Conservation (phyloP, 2,113 vertebrate genomes). For the Dromiciops gliroides region DNA sequence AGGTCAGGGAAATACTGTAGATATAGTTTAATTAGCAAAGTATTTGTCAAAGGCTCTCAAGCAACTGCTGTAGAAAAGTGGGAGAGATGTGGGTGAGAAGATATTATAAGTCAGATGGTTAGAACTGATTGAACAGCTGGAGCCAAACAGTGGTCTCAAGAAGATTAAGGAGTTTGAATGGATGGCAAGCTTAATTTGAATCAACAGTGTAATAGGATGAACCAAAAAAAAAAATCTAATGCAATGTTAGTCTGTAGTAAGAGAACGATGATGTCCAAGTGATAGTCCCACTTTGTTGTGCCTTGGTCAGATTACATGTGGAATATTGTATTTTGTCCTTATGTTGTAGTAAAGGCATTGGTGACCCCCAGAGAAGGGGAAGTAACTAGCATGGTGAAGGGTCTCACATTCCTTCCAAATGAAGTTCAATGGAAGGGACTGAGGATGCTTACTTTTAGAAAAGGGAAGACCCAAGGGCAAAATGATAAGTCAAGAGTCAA, state of each 20-base stretch:
- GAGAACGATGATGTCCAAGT: background rate
- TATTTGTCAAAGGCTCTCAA: background rate
- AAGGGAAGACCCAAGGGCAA: too few species aligned
- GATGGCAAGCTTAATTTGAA: background rate
- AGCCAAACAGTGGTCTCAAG: background rate
- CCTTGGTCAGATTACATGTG: too few species aligned
- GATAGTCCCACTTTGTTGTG: too few species aligned
- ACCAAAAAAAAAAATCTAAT: background rate
- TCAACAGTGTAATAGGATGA: background rate
- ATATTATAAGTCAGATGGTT: background rate
- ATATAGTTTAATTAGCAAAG: background rate
- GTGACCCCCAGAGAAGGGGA: too few species aligned
- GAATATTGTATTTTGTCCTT: too few species aligned
- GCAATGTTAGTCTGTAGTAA: background rate
- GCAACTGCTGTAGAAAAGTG: background rate
- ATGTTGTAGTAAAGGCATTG: too few species aligned
- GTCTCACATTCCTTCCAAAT: too few species aligned
- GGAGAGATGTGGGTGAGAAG: background rate
- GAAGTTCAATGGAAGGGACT: too few species aligned
- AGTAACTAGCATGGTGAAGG: too few species aligned
- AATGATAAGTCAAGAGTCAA: too few species aligned
- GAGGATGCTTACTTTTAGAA: too few species aligned
- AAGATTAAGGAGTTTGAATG: background rate
- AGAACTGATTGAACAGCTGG: background rate
- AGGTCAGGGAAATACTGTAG: background rate